phyloP scores from a whole-genome alignment of 2,797 vertebrate species.

The Ceryle rudis region DNA sequence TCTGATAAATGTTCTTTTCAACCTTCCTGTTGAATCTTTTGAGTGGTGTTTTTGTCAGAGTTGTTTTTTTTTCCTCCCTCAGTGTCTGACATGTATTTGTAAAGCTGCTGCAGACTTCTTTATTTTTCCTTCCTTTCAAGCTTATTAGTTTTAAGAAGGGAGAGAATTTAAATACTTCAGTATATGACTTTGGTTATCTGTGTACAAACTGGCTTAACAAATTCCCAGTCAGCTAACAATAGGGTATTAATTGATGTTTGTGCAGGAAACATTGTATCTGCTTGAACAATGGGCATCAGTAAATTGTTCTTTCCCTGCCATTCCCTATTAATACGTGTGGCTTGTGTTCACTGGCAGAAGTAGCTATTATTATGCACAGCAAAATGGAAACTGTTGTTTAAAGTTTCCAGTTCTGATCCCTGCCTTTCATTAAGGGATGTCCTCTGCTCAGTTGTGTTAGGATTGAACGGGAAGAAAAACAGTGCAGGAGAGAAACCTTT shows the following conservation, averaged over 20 bases:
- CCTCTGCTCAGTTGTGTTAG: neutral
- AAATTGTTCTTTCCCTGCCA: slow-evolving; percentile 18
- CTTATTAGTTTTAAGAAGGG: neutral
- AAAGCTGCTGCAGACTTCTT: neutral
- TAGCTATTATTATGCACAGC: neutral
- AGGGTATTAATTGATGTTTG: slow-evolving; percentile 49
- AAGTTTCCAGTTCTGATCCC: slow-evolving; percentile 3
- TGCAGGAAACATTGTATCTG: slow-evolving; percentile 48
- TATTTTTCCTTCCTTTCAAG: slow-evolving; percentile 2
- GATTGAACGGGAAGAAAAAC: slow-evolving; percentile 9
- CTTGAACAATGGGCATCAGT: slow-evolving; percentile 17
- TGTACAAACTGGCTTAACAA: slow-evolving; percentile 66
- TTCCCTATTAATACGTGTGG: neutral
- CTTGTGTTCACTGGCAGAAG: slow-evolving; percentile 9
- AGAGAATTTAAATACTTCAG: neutral
- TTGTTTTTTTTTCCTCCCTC: neutral
- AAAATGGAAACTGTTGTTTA: slow-evolving; percentile 29
- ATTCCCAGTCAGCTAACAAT: neutral
- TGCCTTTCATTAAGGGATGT: neutral
- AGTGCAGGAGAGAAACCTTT: neutral
- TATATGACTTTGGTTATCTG: slow-evolving; percentile 13
- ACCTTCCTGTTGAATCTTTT: neutral
- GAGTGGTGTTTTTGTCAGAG: neutral
- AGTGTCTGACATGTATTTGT: neutral
- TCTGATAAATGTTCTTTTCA: neutral